A percentile compares a stretch with the other conserved stretches of the same genome.
These are phyloP conservation scores for Drosophila pruinosa DNA, from an alignment of 1,140 invertebrate genomes.

Conservation along the genomic window DNA sequence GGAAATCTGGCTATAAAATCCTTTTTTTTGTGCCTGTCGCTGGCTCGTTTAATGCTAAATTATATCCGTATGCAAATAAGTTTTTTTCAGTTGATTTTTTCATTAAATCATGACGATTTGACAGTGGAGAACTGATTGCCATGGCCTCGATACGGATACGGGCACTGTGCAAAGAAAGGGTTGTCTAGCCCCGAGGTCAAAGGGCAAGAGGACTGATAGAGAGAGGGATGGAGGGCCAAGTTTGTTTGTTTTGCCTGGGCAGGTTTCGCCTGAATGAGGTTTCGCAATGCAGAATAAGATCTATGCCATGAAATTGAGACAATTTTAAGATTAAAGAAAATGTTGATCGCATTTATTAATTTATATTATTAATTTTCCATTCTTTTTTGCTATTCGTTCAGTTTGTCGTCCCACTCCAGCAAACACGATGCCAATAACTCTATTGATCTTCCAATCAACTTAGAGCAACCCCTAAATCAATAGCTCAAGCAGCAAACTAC, in stretches of 20 bases:
- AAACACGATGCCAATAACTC: conserved; percentile 46
- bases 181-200: conserved; percentile 36
- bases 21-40: conserved; percentile 57
- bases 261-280: conserved; percentile 20
- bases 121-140: conserved; percentile 45
- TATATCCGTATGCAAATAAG: conserved; percentile 80
- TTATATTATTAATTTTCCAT: background rate
- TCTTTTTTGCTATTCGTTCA: conserved; percentile 26
- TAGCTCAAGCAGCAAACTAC: conserved; percentile 16
- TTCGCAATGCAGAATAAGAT: too few species aligned
- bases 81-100: conserved; percentile 78
- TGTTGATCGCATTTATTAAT: background rate
- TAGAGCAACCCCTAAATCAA: conserved; percentile 71
- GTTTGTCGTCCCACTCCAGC: background rate
- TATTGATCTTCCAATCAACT: conserved; percentile 73
- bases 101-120: conserved; percentile 82
- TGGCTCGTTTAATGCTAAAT: conserved; percentile 77
- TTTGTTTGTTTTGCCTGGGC: conserved; percentile 57
- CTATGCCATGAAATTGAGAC: background rate
- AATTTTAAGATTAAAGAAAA: background rate
- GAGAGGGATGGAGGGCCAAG: conserved; percentile 13
- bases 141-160: conserved; percentile 40
- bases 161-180: conserved; percentile 53
- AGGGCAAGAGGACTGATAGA: background rate
- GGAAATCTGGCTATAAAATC: conserved; percentile 61